These are phyloP conservation scores for Choloepus hoffmanni DNA, from an alignment of 2,113 vertebrate species.

Conservation along the genomic window DNA sequence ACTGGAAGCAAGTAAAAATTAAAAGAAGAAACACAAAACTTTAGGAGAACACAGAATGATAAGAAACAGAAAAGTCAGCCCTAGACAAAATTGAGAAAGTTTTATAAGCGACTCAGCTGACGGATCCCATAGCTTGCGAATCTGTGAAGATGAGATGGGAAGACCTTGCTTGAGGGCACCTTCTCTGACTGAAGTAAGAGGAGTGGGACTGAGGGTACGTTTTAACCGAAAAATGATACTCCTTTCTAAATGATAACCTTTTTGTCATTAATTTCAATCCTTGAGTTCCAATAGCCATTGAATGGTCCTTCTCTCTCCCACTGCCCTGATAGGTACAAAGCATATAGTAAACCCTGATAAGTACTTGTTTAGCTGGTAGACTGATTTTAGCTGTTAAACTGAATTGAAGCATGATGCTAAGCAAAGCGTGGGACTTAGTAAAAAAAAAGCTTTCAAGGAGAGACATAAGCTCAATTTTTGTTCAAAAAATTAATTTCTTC, in stretches of 20 bases:
- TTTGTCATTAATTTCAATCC: neutral
- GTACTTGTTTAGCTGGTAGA: neutral
- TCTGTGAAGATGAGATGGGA: neutral
- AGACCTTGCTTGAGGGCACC: neutral
- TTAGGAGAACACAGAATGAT: neutral
- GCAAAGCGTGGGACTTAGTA: neutral
- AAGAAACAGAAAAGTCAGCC: neutral
- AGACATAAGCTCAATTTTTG: conserved; percentile 25
- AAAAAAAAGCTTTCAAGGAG: neutral
- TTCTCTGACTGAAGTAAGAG: neutral
- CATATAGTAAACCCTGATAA: neutral
- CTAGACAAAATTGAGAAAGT: too few relatives aligned
- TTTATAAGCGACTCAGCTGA: too few relatives aligned
- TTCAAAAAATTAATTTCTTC: neutral
- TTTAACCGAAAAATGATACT: neutral
- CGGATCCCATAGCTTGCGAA: neutral
- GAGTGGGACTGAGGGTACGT: neutral
- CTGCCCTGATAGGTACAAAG: neutral
- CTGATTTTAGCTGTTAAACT: neutral
- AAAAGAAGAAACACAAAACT: neutral
- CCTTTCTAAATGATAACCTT: neutral
- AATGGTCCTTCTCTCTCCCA: neutral
- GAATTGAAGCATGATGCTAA: neutral
- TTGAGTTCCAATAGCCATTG: neutral
- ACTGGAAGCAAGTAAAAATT: neutral